These are phyloP conservation scores for Dolichomitus sp. DNA, from an alignment of 2,888 invertebrate genomes.

Conservation along the genomic window DNA sequence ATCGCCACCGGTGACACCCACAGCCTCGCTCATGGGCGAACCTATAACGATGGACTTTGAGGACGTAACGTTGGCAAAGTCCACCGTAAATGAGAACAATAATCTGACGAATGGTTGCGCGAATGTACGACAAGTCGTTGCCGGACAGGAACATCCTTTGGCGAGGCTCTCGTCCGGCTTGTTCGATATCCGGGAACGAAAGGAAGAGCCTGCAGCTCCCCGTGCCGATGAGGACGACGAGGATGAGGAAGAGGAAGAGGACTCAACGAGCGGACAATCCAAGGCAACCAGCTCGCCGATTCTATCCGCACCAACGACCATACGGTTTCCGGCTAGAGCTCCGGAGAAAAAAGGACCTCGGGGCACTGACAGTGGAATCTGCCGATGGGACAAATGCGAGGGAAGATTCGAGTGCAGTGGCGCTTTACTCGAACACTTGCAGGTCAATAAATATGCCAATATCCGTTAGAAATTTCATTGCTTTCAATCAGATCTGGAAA, in stretches of 20 bases:
- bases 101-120: conserved; percentile 75
- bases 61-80: conserved; percentile 69
- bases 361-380: conserved; percentile 87
- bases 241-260: conserved; percentile 82
- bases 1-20: conserved; percentile 70
- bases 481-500: not conserved
- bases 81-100: conserved; percentile 82
- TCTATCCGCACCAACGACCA: conserved; percentile 93
- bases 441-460: conserved; percentile 87
- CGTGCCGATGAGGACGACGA: conserved; percentile 77
- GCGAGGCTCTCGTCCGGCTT: conserved; percentile 63
- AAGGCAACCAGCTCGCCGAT: conserved; percentile 89
- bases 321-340: conserved; percentile 91
- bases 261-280: conserved; percentile 80
- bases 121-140: conserved; percentile 38
- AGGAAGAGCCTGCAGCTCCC: conserved; percentile 45
- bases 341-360: conserved; percentile 81
- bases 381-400: conserved; percentile 95
- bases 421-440: conserved; percentile 95
- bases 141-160: conserved; percentile 63
- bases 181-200: conserved; percentile 56
- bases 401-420: conserved; percentile 93
- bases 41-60: conserved; percentile 64
- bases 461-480: not conserved
- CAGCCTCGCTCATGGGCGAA: conserved; percentile 62